Evolutionary conservation across 1,140 invertebrate species (phyloP).

Genomic region (Drosophila yakuba): DNA sequence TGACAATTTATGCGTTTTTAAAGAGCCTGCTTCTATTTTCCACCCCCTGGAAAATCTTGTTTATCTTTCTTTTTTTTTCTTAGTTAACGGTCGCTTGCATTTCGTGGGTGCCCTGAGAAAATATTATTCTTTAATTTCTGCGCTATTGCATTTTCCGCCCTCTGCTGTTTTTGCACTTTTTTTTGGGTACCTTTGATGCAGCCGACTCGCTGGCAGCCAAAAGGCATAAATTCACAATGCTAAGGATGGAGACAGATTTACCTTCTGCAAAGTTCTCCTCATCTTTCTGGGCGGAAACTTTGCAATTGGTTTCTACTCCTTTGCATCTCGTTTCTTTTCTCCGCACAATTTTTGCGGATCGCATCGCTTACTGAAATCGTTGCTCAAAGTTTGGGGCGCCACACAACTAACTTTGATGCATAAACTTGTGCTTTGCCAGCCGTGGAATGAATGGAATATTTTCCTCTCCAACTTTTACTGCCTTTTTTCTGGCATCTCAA

Average conservation of each 20-base stretch:
- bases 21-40: constrained; percentile 48
- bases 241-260: constrained; percentile 41
- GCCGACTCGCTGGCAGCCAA: constrained; percentile 48
- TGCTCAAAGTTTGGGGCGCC: constrained; percentile 69
- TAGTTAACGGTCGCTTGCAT: constrained; percentile 70
- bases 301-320: constrained; percentile 60
- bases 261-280: constrained; percentile 38
- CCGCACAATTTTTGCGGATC: constrained; percentile 31
- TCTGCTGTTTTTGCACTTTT: constrained; percentile 19
- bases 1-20: constrained; percentile 80
- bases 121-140: constrained; percentile 81
- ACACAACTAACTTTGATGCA: constrained; percentile 67
- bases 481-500: constrained; percentile 55
- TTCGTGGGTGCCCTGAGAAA: constrained; percentile 65
- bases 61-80: constrained; percentile 35
- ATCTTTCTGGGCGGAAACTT: constrained; percentile 35
- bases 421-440: constrained; percentile 71
- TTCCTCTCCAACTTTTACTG: constrained; percentile 1
- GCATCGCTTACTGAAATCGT: constrained; percentile 55
- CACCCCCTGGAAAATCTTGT: constrained; percentile 2
- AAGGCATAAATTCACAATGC: constrained; percentile 78
- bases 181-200: constrained; percentile 21
- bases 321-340: constrained; percentile 57
- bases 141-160: constrained; percentile 62
- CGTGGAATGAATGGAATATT: constrained; percentile 62